A percentile compares a stretch with the other conserved stretches of the same genome.
Conservation (phyloP, 2,113 vertebrate genomes). For the Thermophis baileyi region DNA sequence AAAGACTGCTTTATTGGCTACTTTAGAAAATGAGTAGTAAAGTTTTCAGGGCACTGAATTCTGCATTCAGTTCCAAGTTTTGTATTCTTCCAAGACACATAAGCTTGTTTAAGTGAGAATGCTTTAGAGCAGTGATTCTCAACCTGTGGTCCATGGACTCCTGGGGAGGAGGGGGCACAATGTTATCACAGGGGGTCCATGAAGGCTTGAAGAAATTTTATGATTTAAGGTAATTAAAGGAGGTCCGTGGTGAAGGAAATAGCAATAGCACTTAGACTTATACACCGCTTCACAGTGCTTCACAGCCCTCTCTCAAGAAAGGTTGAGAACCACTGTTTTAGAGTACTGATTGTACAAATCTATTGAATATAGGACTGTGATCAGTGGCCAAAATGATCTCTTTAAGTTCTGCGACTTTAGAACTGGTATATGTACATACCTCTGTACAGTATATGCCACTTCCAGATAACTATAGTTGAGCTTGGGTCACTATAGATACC, state of each 20-base stretch:
- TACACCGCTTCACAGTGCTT: too few species aligned
- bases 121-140: neutral
- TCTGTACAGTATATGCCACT: too few species aligned
- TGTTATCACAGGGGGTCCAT: neutral
- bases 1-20: neutral
- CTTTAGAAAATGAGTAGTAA: neutral
- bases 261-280: too few species aligned
- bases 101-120: neutral
- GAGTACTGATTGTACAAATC: neutral
- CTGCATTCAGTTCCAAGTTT: neutral
- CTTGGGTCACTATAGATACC: neutral
- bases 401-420: neutral
- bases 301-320: neutral
- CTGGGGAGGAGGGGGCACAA: fast-evolving
- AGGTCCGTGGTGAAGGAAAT: neutral
- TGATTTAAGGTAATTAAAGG: neutral
- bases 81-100: neutral
- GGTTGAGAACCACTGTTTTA: neutral
- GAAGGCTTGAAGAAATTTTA: neutral
- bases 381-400: neutral
- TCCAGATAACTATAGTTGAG: neutral
- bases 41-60: neutral
- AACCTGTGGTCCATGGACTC: neutral
- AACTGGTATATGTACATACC: neutral
- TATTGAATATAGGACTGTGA: neutral